Evolutionary conservation across 2,797 vertebrate species (phyloP), one percentile per base, ranked within the genome.

Genomic region (Spinus olivaceus): DNA sequence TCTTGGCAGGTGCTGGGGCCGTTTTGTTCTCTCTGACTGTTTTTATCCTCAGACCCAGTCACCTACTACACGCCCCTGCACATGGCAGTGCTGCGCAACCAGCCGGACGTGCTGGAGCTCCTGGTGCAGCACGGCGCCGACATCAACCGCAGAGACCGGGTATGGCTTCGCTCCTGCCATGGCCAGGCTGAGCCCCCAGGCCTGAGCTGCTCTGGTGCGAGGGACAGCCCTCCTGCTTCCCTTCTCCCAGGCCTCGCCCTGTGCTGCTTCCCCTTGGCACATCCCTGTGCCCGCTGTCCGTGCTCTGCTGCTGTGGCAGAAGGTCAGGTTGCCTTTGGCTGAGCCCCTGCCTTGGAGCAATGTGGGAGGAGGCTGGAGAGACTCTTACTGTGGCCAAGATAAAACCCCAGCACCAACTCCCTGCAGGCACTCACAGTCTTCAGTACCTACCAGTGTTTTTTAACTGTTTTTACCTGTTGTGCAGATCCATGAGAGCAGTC

Each of bases 31-130:
- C 37, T 81, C 25, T n/a, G 39, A 51, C 32, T 5, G 37, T 44
- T 64, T 53, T 24, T 86, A 11, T 81, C 35, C 76, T 32, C 95
- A 99, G 99, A 99, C 90, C 99, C 99, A 0, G 98, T 99, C 66
- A 99, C 99, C 1, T 99, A 99, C 96, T 99, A 99, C 98, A 99
- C 98, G 0, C 98, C 99, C 4, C 96, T 99, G 56, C 99, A 99
- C 86, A 98, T 99, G 0, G 99, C 99, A 0, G 98, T 99, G 89
- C 96, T 99, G 74, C 98, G 98, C 54, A 99, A 98, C 97, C 98
- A 97, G 97, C 98, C 98, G 0, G 97, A 97, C 69, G 98, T 98
- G 98, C 98, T 99, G 96, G 98, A 97, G 91, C 96, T 99, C 67
- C 96, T 99, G 94, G 98, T 98, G 50, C 97, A 51, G 7, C 98